Evolutionary conservation across 64 coral and sea anemone genomes (phyloP).

Genomic region (Astreopora myriophthalma): DNA sequence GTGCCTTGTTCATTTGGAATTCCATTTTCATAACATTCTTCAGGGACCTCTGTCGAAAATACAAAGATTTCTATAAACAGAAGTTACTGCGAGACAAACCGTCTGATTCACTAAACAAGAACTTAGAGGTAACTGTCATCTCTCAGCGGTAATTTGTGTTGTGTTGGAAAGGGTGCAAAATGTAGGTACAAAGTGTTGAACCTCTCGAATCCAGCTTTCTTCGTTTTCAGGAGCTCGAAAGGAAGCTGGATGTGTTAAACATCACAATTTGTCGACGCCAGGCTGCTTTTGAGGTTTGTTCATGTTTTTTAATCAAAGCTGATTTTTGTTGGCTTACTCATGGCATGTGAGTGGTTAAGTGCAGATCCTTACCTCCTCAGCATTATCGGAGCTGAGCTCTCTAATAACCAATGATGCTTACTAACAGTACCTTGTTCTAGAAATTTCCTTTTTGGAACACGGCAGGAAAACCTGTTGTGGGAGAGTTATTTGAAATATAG

Average conservation of each 20-base stretch:
- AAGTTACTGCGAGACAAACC: conserved; percentile 84
- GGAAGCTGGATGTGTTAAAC: conserved; percentile 86
- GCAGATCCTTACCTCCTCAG: no score
- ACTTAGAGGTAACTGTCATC: conserved; percentile 60
- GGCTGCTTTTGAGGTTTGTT: conserved; percentile 89
- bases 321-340: no score
- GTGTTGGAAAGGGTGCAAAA: no score
- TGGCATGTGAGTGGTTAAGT: no score
- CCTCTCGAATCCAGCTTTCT: background rate
- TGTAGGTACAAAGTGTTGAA: background rate
- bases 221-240: conserved; percentile 66
- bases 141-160: no score
- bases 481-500: no score
- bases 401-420: no score
- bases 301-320: no score
- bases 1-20: background rate
- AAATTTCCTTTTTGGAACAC: no score
- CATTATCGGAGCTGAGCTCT: no score
- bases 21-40: background rate
- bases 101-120: conserved; percentile 69
- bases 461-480: no score
- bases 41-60: conserved; percentile 78
- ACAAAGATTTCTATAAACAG: conserved; percentile 86
- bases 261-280: conserved; percentile 93
- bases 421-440: no score